A percentile compares a stretch with the other conserved stretches of the same genome.
Evolutionary conservation across 2,888 invertebrate species (phyloP).

Genomic region (Stramonita haemastoma): DNA sequence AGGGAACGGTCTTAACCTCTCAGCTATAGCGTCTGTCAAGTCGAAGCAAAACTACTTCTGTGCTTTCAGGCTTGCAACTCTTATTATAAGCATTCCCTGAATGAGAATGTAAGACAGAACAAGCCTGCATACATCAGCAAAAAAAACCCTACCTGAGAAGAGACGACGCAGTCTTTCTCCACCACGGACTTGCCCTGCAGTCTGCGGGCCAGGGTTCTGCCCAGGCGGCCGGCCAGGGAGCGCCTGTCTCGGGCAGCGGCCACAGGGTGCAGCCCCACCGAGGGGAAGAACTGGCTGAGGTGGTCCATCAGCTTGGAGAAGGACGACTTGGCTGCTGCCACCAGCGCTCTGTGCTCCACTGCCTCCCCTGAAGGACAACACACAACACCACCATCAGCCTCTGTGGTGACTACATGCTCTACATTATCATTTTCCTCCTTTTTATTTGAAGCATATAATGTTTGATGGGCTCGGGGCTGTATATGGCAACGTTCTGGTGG

Average conservation of each 20-base stretch:
- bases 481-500: too few relatives aligned
- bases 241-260: slow-evolving; percentile 62
- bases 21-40: too few relatives aligned
- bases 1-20: too few relatives aligned
- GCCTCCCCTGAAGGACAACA: slow-evolving; percentile 54
- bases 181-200: slow-evolving; percentile 55
- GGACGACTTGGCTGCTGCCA: slow-evolving; percentile 66
- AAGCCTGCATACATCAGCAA: neutral
- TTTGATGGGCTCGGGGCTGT: too few relatives aligned
- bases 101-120: too few relatives aligned
- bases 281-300: slow-evolving; percentile 63
- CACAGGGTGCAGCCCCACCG: slow-evolving; percentile 55
- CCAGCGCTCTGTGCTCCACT: slow-evolving; percentile 63
- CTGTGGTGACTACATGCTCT: too few relatives aligned
- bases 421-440: too few relatives aligned
- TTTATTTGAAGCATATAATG: too few relatives aligned
- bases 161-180: slow-evolving; percentile 57
- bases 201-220: slow-evolving; percentile 59
- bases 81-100: too few relatives aligned
- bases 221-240: slow-evolving; percentile 63
- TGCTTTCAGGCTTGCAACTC: too few relatives aligned
- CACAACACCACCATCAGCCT: slow-evolving; percentile 55
- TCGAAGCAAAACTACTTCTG: too few relatives aligned
- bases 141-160: slow-evolving; percentile 59
- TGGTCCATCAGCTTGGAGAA: slow-evolving; percentile 70